Percentiles rank a stretch among this genome's conserved stretches.
These are phyloP conservation scores for Cephus pulcher DNA, from an alignment of 2,888 invertebrate species.

Conservation along the genomic window DNA sequence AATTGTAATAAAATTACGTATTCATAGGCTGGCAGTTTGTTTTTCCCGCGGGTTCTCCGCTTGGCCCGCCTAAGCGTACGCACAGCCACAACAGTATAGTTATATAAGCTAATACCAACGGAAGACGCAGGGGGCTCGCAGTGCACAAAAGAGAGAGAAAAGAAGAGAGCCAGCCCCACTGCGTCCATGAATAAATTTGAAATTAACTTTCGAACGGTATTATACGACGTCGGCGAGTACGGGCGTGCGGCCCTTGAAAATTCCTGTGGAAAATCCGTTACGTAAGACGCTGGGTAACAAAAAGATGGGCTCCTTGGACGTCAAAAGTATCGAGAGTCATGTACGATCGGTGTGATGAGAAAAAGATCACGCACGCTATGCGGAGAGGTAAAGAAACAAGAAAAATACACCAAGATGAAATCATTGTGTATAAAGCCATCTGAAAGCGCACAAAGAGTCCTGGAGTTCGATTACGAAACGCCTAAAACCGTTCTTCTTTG, in stretches of 20 bases:
- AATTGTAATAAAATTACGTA: slow-evolving; percentile 57
- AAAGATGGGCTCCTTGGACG: background rate
- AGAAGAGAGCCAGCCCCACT: slow-evolving; percentile 27
- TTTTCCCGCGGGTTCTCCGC: slow-evolving; percentile 20
- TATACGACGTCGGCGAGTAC: slow-evolving; percentile 26
- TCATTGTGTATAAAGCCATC: background rate
- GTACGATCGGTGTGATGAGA: background rate
- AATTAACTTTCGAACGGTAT: slow-evolving; percentile 58
- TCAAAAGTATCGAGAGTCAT: background rate
- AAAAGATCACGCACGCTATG: too few species aligned
- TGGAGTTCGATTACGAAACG: background rate
- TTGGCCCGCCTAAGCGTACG: slow-evolving; percentile 16
- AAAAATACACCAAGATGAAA: background rate
- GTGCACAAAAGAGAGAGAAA: background rate
- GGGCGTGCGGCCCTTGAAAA: background rate
- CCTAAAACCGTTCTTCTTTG: background rate
- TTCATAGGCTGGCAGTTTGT: slow-evolving; percentile 46
- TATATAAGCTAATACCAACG: slow-evolving; percentile 16
- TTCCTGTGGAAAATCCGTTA: background rate
- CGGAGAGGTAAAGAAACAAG: too few species aligned
- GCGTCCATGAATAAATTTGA: slow-evolving; percentile 62
- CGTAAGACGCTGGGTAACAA: background rate
- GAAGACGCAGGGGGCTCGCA: background rate
- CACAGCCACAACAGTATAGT: slow-evolving; percentile 13
- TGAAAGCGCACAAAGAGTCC: background rate